Evolutionary conservation across 1,140 invertebrate species (phyloP).

Genomic region (Antheraea pernyi): DNA sequence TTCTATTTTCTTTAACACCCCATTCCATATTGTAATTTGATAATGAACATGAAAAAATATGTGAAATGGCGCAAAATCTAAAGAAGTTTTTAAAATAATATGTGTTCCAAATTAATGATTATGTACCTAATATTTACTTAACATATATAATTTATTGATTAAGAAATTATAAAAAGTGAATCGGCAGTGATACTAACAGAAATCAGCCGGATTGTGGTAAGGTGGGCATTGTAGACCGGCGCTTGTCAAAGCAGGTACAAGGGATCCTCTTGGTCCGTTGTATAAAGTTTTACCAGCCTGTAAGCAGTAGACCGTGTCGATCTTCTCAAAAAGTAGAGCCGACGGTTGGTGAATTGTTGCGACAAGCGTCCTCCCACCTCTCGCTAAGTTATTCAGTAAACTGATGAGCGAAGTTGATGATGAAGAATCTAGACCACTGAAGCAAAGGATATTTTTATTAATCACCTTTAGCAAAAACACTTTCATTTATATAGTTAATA

Average conservation of each 20-base stretch:
- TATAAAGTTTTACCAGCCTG: constrained; percentile 94
- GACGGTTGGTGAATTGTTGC: constrained; percentile 98
- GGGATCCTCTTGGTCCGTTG: constrained; percentile 85
- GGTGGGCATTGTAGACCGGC: constrained; percentile 91
- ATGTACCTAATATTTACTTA: too few species aligned
- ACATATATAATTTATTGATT: background rate
- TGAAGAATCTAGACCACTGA: constrained; percentile 91
- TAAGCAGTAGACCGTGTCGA: constrained; percentile 96
- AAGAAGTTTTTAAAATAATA: too few species aligned
- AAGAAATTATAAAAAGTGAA: background rate
- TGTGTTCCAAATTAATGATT: too few species aligned
- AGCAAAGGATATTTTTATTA: constrained; percentile 29
- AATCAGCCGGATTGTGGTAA: constrained; percentile 98
- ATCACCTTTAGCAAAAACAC: background rate
- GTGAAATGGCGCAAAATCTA: too few species aligned
- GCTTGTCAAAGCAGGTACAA: constrained; percentile 90
- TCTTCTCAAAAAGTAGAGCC: constrained; percentile 96
- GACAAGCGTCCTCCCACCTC: constrained; percentile 89
- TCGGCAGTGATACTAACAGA: constrained; percentile 82
- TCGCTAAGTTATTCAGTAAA: constrained; percentile 87
- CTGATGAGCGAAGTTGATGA: constrained; percentile 91
- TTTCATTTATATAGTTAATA: too few species aligned
- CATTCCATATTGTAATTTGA: too few species aligned
- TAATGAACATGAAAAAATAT: too few species aligned
- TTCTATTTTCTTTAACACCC: too few species aligned